phyloP scores from a whole-genome alignment of 1,140 invertebrate species.

The Drosophila busckii region DNA sequence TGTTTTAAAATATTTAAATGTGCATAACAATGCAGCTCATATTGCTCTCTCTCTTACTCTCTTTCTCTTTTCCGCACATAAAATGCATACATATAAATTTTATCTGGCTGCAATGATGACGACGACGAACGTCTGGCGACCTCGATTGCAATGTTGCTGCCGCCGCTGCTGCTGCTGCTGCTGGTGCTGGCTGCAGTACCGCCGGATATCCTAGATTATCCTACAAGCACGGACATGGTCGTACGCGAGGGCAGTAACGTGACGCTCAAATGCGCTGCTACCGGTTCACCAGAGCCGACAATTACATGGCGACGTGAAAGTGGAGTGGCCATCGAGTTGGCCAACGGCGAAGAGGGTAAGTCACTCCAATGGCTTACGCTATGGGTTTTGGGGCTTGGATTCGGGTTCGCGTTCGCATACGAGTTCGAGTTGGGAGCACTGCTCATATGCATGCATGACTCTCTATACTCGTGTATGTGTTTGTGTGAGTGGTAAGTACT shows the following conservation, averaged over 20 bases:
- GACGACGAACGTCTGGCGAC: conserved; percentile 52
- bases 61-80: conserved; percentile 8
- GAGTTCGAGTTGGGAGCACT: no score
- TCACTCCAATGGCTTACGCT: conserved; percentile 25
- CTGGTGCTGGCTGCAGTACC: conserved; percentile 84
- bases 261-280: conserved; percentile 90
- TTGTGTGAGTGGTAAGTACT: conserved; percentile 61
- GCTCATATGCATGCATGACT: conserved; percentile 27
- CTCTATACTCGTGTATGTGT: conserved; percentile 4
- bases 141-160: conserved; percentile 44
- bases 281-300: conserved; percentile 89
- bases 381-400: conserved; percentile 14
- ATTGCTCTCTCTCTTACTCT: not conserved
- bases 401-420: conserved; percentile 10
- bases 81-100: conserved; percentile 56
- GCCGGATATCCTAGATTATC: conserved; percentile 92
- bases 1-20: conserved; percentile 53
- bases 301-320: conserved; percentile 93
- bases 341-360: conserved; percentile 78
- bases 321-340: conserved; percentile 82
- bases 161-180: conserved; percentile 19
- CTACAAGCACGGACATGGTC: conserved; percentile 92
- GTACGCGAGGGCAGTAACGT: conserved; percentile 92
- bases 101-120: conserved; percentile 44
- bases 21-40: conserved; percentile 25